These are phyloP conservation scores for Margarornis squamiger DNA, from an alignment of 2,797 vertebrate genomes.

Conservation along the genomic window DNA sequence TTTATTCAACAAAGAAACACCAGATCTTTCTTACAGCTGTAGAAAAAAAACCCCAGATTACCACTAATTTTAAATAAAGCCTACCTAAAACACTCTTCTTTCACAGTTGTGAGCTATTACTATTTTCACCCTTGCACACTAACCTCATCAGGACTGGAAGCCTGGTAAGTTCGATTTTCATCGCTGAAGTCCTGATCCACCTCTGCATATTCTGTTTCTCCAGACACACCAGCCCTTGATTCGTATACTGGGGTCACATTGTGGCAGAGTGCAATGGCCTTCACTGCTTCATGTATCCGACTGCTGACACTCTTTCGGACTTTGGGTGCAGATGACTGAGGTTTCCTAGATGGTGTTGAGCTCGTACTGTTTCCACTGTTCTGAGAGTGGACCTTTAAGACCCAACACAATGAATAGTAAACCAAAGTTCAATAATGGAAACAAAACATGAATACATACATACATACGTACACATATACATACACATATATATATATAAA, in stretches of 20 bases:
- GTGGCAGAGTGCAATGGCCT: conserved; percentile 95
- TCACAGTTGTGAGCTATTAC: fast-evolving
- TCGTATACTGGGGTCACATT: conserved; percentile 97
- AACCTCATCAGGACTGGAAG: conserved; percentile 97
- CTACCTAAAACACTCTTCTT: background rate
- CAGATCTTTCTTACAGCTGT: background rate
- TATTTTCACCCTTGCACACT: conserved; percentile 14
- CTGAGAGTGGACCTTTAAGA: conserved; percentile 67
- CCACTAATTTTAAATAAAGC: background rate
- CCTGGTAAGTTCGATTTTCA: conserved; percentile 94
- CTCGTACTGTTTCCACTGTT: conserved; percentile 55
- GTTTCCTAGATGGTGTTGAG: conserved; percentile 79
- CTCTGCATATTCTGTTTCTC: conserved; percentile 87
- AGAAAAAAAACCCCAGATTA: background rate
- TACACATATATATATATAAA: fast-evolving
- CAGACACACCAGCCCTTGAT: conserved; percentile 66
- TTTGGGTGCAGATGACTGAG: conserved; percentile 81
- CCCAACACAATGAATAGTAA: background rate
- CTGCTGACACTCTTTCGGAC: conserved; percentile 92
- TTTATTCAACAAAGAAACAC: background rate
- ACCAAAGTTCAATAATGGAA: background rate
- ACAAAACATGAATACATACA: background rate
- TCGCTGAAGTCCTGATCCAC: conserved; percentile 95
- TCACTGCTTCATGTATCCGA: conserved; percentile 92
- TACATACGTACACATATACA: fast-evolving